Conservation (phyloP, 2,888 invertebrate genomes). For the Phaonia tiefii region DNA sequence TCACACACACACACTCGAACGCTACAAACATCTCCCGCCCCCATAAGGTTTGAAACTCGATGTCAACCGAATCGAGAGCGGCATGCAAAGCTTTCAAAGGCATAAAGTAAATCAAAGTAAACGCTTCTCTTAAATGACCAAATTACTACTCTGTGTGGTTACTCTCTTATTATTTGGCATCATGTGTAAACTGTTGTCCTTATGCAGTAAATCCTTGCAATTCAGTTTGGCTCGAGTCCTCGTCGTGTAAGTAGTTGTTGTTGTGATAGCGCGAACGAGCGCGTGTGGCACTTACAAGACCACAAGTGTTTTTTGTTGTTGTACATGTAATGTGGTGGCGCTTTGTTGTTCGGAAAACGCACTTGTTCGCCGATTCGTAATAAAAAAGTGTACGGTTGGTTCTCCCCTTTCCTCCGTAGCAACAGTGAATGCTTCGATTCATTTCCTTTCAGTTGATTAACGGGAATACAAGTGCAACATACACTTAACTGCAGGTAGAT, state of each 20-base stretch:
- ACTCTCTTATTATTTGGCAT: slow-evolving; percentile 1
- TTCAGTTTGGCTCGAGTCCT: slow-evolving; percentile 63
- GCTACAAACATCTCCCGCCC: background rate
- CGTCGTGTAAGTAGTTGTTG: slow-evolving; percentile 57
- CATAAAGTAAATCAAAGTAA: background rate
- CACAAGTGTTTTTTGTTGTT: slow-evolving; percentile 18
- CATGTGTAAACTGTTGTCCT: slow-evolving; percentile 42
- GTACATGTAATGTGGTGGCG: background rate
- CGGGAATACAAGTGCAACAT: slow-evolving; percentile 5
- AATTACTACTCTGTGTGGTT: background rate
- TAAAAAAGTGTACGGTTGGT: background rate
- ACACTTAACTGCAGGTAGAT: slow-evolving; percentile 9
- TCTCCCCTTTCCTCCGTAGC: background rate
- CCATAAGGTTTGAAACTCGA: too few species aligned
- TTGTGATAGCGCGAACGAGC: slow-evolving; percentile 53
- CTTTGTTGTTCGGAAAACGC: background rate
- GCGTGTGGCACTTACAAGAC: slow-evolving; percentile 26
- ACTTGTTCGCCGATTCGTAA: background rate
- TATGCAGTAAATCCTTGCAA: slow-evolving; percentile 47
- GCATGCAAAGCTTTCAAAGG: slow-evolving; percentile 40
- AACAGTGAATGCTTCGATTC: slow-evolving; percentile 31
- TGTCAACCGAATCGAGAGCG: slow-evolving; percentile 5
- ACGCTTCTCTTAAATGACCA: slow-evolving; percentile 13
- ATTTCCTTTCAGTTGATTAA: slow-evolving; percentile 42
- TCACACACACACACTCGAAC: background rate